Base-by-base conservation (phyloP, 1,140 invertebrate species). In the Alviniconcha marisindica region DNA sequence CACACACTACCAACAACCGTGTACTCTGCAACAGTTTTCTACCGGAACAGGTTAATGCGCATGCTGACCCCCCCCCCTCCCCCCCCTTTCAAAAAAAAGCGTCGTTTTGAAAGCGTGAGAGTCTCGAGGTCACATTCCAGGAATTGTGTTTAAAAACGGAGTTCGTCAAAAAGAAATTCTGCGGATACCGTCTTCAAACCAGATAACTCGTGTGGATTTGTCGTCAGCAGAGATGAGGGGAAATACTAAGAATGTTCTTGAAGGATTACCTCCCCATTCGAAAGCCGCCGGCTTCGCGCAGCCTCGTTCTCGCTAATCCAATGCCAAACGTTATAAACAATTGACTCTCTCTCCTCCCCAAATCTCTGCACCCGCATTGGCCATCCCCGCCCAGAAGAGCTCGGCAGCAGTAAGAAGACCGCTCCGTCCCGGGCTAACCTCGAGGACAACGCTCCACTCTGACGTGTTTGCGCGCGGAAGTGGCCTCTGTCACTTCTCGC, bases 401-500 rank as follows among this genome's bases (percentile, higher is more conserved):
- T n/a, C 48, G 5, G 4, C 1, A 33, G 15, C 4, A 54, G 21
- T 18, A 7, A 21, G 18, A 40, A 14, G 10, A 2, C 0, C 42
- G 21, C 31, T 21, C 21, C 24, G n/a, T 36, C 28, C 12, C n/a
- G 48, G 21, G 48, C 28, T 76, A 12, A 40, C 3, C 51, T 77
- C 7, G 21, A 44, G 4, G n/a, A 5, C 5, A n/a, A 10, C 15
- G 0, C 0, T n/a, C 31, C 10, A 48, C 76, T 33, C 10, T 40
- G 54, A 24, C 31, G 28, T 78, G 77, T 78, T 78, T 78, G 54
- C 77, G 15, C 33, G 31, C 51, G 77, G 77, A 78, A 78, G 56
- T 78, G 77, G 51, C 77, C 77, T 60, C 36, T 78, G 77, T 78
- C 54, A 51, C 77, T 78, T 60, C 77, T 56, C 76, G 54, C 51